Evolutionary conservation across 1,140 invertebrate genomes (phyloP).

Genomic region (Dendroctonus ponderosae): DNA sequence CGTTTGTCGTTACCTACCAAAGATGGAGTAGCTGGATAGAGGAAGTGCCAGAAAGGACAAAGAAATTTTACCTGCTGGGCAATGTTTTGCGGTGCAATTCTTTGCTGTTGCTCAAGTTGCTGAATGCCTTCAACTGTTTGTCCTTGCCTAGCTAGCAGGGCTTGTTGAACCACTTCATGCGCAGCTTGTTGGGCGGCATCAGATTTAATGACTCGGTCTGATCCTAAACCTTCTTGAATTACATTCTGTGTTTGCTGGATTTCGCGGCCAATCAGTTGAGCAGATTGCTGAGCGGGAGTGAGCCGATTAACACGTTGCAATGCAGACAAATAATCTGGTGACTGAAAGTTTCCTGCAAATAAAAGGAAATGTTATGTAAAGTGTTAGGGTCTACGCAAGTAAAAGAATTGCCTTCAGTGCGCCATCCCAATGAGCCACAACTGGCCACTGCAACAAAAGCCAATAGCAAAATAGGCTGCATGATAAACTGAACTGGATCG

Average conservation of each 20-base stretch:
- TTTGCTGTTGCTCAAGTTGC: constrained; percentile 6
- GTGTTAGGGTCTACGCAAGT: background rate
- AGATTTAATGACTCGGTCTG: background rate
- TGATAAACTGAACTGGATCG: background rate
- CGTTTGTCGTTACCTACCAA: background rate
- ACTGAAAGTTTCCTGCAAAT: background rate
- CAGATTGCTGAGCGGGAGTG: constrained; percentile 1
- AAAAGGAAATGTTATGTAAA: background rate
- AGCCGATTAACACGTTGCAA: background rate
- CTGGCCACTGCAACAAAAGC: constrained; percentile 2
- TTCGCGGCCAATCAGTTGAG: constrained; percentile 8
- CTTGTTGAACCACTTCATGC: background rate
- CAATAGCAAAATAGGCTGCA: background rate
- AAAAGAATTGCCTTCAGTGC: background rate
- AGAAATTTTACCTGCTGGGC: background rate
- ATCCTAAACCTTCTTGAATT: background rate
- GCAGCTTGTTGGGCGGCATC: constrained; percentile 5
- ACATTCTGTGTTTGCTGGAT: constrained; percentile 4
- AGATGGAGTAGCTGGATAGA: background rate
- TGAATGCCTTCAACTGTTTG: constrained; percentile 13
- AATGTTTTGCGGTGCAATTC: background rate
- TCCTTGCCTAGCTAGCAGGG: constrained; percentile 14
- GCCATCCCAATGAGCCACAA: background rate
- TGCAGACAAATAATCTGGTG: background rate
- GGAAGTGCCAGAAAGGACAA: background rate